Percentiles rank a stretch among this genome's conserved stretches.
phyloP scores from a whole-genome alignment of 2,888 invertebrate species.

The Synanthedon myopaeformis region DNA sequence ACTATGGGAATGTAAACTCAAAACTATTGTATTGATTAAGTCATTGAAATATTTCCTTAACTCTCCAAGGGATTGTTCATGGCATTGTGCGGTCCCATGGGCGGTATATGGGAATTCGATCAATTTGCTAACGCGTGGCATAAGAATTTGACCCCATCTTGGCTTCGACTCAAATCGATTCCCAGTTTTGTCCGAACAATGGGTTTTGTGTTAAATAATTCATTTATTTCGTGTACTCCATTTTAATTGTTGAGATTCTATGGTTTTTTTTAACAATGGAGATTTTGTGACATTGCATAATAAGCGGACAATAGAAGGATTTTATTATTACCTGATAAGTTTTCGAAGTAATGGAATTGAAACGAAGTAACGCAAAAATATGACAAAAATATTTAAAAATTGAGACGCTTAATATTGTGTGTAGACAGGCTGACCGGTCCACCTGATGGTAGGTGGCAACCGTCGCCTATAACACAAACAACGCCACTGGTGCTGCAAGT shows the following conservation, averaged over 20 bases:
- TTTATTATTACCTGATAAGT: too few relatives aligned
- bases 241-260: slow-evolving; percentile 45
- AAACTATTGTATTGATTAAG: slow-evolving; percentile 65
- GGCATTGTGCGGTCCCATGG: slow-evolving; percentile 46
- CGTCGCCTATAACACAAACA: too few relatives aligned
- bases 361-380: too few relatives aligned
- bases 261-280: slow-evolving; percentile 16
- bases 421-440: too few relatives aligned
- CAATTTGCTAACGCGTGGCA: slow-evolving; percentile 63
- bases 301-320: neutral
- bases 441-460: too few relatives aligned
- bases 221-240: slow-evolving; percentile 32
- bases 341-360: too few relatives aligned
- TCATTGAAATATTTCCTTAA: slow-evolving; percentile 57
- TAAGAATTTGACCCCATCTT: slow-evolving; percentile 40
- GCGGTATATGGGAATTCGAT: slow-evolving; percentile 62
- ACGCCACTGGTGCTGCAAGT: too few relatives aligned
- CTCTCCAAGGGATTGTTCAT: slow-evolving; percentile 35
- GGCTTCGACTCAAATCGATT: slow-evolving; percentile 34
- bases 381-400: too few relatives aligned
- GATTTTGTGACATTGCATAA: neutral
- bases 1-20: slow-evolving; percentile 57
- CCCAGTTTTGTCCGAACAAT: slow-evolving; percentile 41
- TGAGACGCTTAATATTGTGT: too few relatives aligned
- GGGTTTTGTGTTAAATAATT: slow-evolving; percentile 52